Percentiles rank a stretch among this genome's conserved stretches.
Evolutionary conservation across 2,888 invertebrate species (phyloP).

Genomic region (Myopa testacea): DNA sequence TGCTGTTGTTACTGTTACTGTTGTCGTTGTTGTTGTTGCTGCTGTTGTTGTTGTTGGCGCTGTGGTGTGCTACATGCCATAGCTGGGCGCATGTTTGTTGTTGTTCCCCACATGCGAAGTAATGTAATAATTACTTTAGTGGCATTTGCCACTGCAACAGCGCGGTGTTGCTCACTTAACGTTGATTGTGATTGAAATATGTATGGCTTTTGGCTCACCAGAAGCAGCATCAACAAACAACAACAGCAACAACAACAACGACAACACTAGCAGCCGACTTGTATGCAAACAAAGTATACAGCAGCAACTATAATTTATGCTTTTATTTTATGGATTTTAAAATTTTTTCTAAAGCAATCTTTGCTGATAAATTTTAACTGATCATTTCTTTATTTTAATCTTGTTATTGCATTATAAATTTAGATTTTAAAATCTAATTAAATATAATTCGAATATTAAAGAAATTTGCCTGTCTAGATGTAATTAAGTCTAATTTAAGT

Average conservation of each 20-base stretch:
- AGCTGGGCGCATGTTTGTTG: constrained; percentile 15
- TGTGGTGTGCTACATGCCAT: background rate
- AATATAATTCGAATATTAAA: background rate
- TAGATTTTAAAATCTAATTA: background rate
- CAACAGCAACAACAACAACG: background rate
- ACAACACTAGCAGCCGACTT: background rate
- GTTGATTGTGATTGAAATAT: constrained; percentile 36
- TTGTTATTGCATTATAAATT: background rate
- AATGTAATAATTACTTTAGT: constrained; percentile 64
- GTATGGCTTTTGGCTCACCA: constrained; percentile 11
- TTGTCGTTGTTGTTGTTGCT: background rate
- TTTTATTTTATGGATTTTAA: background rate
- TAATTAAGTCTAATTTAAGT: background rate
- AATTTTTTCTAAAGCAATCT: background rate
- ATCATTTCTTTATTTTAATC: background rate
- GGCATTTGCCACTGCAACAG: constrained; percentile 59
- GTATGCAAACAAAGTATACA: background rate
- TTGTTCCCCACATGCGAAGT: constrained; percentile 40
- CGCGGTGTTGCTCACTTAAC: constrained; percentile 24
- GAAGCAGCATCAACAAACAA: constrained; percentile 8
- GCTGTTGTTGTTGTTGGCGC: constrained; percentile 10
- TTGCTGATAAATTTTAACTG: too few relatives aligned
- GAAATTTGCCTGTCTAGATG: background rate
- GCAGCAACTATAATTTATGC: background rate
- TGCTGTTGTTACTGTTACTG: background rate